A percentile compares a stretch with the other conserved stretches of the same genome.
Evolutionary conservation across 2,113 vertebrate species (phyloP).

Genomic region (Dasyornis broadbenti): DNA sequence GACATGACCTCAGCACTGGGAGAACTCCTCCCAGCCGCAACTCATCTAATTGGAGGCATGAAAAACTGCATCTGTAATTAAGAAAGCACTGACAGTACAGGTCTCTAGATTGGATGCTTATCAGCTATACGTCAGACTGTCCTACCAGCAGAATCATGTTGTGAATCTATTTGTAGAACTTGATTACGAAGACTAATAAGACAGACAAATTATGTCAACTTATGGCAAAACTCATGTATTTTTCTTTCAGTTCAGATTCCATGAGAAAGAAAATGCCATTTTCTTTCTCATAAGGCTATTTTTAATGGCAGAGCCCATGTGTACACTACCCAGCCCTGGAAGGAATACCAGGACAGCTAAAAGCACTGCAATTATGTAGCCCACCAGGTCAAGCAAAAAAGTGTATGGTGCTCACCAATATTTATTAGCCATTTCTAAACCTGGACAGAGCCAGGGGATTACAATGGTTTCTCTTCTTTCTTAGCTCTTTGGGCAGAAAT

Average conservation of each 20-base stretch:
- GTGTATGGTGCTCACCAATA: accelerated
- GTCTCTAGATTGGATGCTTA: neutral
- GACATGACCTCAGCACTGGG: neutral
- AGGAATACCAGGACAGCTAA: conserved; percentile 5
- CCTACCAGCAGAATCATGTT: conserved; percentile 9
- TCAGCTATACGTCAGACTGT: neutral
- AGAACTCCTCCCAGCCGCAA: neutral
- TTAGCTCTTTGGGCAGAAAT: neutral
- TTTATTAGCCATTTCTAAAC: neutral
- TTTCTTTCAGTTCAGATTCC: conserved; percentile 52
- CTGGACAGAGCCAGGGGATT: neutral
- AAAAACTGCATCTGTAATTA: neutral
- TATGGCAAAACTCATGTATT: conserved; percentile 36
- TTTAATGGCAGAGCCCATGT: conserved; percentile 32
- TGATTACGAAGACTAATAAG: conserved; percentile 41
- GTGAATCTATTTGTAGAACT: conserved; percentile 29
- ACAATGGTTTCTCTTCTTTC: neutral
- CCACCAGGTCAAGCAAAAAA: neutral
- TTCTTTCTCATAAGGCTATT: conserved; percentile 53
- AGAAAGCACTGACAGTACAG: conserved; percentile 20
- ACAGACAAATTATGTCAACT: conserved; percentile 47
- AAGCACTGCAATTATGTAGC: neutral
- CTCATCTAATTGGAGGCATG: neutral
- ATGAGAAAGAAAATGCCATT: conserved; percentile 49
- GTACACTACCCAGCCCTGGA: neutral